Evolutionary conservation across 2,113 vertebrate genomes (phyloP).

Genomic region (Xiphorhynchus elegans): DNA sequence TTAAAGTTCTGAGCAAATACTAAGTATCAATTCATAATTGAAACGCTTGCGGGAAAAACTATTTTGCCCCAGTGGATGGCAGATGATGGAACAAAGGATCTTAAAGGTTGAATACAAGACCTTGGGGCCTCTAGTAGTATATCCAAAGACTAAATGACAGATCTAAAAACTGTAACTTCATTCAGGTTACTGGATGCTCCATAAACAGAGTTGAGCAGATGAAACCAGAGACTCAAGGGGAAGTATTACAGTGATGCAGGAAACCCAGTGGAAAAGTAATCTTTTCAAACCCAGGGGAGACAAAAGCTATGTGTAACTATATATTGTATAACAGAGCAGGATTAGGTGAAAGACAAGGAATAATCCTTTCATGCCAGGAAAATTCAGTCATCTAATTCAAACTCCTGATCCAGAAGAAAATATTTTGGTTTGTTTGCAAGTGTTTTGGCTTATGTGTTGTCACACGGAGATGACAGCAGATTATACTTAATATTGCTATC

Average conservation of each 20-base stretch:
- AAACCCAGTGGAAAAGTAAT: slow-evolving; percentile 69
- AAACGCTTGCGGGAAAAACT: slow-evolving; percentile 6
- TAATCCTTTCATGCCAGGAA: slow-evolving; percentile 63
- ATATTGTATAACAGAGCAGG: slow-evolving; percentile 44
- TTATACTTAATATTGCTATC: neutral
- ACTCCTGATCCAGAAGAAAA: slow-evolving; percentile 58
- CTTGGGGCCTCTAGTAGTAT: neutral
- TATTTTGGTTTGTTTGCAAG: slow-evolving; percentile 60
- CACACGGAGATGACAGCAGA: slow-evolving; percentile 12
- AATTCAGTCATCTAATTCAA: slow-evolving; percentile 69
- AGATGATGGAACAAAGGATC: slow-evolving; percentile 23
- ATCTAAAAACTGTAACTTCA: slow-evolving; percentile 36
- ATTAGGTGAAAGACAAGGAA: slow-evolving; percentile 65
- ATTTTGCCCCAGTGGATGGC: neutral
- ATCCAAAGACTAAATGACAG: slow-evolving; percentile 9
- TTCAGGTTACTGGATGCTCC: neutral
- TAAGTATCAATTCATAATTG: neutral
- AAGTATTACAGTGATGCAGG: slow-evolving; percentile 37
- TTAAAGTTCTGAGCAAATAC: slow-evolving; percentile 24
- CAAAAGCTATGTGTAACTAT: slow-evolving; percentile 36
- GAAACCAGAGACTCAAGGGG: slow-evolving; percentile 56
- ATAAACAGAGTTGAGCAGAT: slow-evolving; percentile 13
- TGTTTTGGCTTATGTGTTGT: slow-evolving; percentile 39
- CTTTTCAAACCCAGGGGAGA: slow-evolving; percentile 36
- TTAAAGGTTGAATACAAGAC: slow-evolving; percentile 21